Evolutionary conservation across 2,888 invertebrate genomes (phyloP), one percentile per base, ranked within the genome.

Genomic region (Taphrorychus bicolor): DNA sequence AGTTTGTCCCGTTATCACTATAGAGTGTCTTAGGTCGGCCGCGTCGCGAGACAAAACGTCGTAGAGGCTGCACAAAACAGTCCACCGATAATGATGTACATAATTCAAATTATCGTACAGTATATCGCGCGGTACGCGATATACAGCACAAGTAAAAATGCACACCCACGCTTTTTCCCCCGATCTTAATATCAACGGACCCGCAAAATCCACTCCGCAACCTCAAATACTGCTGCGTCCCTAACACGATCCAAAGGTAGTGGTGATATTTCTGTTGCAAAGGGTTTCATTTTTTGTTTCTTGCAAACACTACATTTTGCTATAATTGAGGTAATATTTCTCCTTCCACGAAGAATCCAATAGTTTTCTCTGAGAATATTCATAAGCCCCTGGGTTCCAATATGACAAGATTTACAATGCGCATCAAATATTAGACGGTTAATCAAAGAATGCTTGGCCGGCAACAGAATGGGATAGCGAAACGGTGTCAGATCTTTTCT

Each of bases 121-220:
- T n/a, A n/a, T n/a, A n/a, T n/a, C n/a, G 70, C 9, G 65, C 69
- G 2, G 70, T n/a, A n/a, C 70, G 2, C 69, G 70, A 45, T 69
- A 70, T 1, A 72, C 48, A 0, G 63, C 71, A 45, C 70, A 71
- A n/a, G 70, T 67, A 16, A 71, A 67, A 1, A 71, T 7, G 32
- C 70, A 67, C 1, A 70, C 16, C 71, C 66, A 71, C 1, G 24
- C 59, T 21, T 71, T 66, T 21, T 64, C 32, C 5, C 74, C 72
- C 23, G 65, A 72, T 49, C 70, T 76, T 4, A 79, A 64, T 22
- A 58, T 69, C 11, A 82, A 48, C 0, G 82, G 82, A 0, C 82
- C 82, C 3, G 77, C 75, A 41, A 81, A 73, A 67, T 82, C 81
- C 0, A 81, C 70, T 1, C 80, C 81, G 70, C 69, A 2, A 77